These are phyloP conservation scores for Entelurus aequoreus DNA, from an alignment of 2,113 vertebrate genomes.

Conservation along the genomic window DNA sequence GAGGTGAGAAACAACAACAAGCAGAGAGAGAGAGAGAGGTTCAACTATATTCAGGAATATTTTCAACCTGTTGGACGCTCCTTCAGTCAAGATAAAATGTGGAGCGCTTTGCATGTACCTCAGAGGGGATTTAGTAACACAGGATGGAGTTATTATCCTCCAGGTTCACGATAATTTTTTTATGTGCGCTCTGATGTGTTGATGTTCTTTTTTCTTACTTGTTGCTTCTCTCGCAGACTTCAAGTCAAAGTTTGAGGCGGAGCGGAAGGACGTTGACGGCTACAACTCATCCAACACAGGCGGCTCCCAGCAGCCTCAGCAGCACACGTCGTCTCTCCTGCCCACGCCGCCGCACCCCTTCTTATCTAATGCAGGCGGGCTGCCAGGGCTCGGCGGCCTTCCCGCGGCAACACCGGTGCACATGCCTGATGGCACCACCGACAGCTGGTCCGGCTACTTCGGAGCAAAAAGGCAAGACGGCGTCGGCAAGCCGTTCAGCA, in stretches of 20 bases:
- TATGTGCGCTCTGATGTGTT: not conserved
- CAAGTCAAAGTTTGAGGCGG: constrained; percentile 75
- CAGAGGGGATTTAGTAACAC: constrained; percentile 26
- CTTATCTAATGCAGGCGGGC: constrained; percentile 65
- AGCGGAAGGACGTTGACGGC: constrained; percentile 80
- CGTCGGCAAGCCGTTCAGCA: constrained; percentile 74
- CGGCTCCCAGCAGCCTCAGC: constrained; percentile 54
- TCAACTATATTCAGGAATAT: constrained; percentile 7
- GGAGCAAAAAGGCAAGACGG: constrained; percentile 79
- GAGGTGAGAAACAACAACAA: constrained; percentile 56
- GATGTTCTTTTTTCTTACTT: constrained; percentile 3
- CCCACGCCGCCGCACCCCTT: constrained; percentile 70
- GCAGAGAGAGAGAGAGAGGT: constrained; percentile 14
- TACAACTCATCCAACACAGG: constrained; percentile 74
- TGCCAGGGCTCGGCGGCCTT: constrained; percentile 76
- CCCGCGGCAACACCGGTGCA: constrained; percentile 83
- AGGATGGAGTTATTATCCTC: constrained; percentile 34
- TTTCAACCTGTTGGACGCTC: not conserved
- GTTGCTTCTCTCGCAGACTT: constrained; percentile 53
- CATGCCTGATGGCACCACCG: constrained; percentile 90
- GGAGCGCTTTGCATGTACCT: constrained; percentile 45
- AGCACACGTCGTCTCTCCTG: constrained; percentile 50
- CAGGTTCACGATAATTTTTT: constrained; percentile 32
- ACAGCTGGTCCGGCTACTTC: constrained; percentile 94
- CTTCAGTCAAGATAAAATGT: constrained; percentile 38